A percentile compares a stretch with the other conserved stretches of the same genome.
phyloP scores from a whole-genome alignment of 2,113 vertebrate species.

The Hippocampus zosterae region DNA sequence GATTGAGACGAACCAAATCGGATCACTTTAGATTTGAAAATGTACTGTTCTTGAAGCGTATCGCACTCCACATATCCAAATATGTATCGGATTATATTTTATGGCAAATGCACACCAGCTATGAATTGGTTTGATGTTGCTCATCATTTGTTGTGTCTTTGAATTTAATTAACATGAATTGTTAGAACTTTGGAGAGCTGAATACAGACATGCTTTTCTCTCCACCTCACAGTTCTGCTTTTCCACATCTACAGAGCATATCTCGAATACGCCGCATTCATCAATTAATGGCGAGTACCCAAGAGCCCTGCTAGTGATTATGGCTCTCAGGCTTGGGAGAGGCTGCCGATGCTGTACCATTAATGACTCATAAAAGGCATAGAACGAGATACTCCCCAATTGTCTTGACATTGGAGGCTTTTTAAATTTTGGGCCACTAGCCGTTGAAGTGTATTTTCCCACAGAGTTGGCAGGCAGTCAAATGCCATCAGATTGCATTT shows the following conservation, averaged over 20 bases:
- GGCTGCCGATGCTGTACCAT: conserved; percentile 22
- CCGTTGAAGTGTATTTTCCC: conserved; percentile 54
- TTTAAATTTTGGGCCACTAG: conserved; percentile 58
- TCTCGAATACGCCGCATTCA: conserved; percentile 42
- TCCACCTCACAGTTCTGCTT: conserved; percentile 9
- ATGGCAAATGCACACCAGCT: no score
- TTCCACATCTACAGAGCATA: conserved; percentile 38
- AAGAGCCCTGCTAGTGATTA: conserved; percentile 49
- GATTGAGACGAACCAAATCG: no score
- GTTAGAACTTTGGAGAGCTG: not conserved
- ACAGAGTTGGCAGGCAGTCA: conserved; percentile 45
- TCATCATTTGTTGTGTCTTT: not conserved
- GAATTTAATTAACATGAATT: not conserved
- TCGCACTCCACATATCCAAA: no score
- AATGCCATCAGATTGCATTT: conserved; percentile 48
- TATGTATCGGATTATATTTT: no score
- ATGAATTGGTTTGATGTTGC: no score
- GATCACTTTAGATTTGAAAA: no score
- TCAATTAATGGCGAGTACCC: conserved; percentile 46
- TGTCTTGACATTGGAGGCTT: conserved; percentile 48
- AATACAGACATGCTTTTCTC: no score
- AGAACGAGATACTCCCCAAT: conserved; percentile 43
- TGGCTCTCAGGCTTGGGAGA: conserved; percentile 39
- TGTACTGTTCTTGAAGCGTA: no score
- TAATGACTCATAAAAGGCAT: conserved; percentile 50